These are phyloP conservation scores for Leptinotarsa tumamoca DNA, from an alignment of 2,888 invertebrate genomes.

Conservation along the genomic window DNA sequence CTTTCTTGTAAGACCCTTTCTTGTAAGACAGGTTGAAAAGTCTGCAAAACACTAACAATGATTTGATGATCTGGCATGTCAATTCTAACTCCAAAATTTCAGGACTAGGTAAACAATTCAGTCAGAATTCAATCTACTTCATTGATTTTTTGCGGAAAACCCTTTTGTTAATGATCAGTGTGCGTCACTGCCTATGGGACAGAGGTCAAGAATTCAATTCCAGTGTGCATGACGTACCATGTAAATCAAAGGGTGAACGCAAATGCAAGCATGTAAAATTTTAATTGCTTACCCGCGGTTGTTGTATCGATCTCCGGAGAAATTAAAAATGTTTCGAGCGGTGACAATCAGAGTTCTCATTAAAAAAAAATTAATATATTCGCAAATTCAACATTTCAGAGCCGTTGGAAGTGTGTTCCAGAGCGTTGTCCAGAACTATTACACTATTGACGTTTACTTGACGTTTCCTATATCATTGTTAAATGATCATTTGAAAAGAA, in stretches of 20 bases:
- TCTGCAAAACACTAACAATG: too few relatives aligned
- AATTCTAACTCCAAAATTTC: background rate
- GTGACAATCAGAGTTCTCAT: slow-evolving; percentile 4
- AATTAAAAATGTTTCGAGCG: slow-evolving; percentile 17
- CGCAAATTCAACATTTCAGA: background rate
- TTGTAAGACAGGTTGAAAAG: too few relatives aligned
- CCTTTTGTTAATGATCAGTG: background rate
- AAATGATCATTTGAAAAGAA: too few relatives aligned
- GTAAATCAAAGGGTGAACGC: slow-evolving; percentile 24
- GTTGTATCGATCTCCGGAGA: slow-evolving; percentile 19
- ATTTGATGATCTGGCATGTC: too few relatives aligned
- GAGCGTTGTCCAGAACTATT: too few relatives aligned
- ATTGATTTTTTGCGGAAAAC: background rate
- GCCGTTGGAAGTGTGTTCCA: background rate
- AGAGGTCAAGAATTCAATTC: slow-evolving; percentile 24
- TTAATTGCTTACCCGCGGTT: slow-evolving; percentile 16
- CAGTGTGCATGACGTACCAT: slow-evolving; percentile 6
- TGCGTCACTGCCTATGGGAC: background rate
- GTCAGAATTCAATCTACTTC: too few relatives aligned
- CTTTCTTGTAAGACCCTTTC: too few relatives aligned
- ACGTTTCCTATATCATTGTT: too few relatives aligned
- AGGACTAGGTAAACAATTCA: background rate
- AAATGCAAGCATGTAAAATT: slow-evolving; percentile 25
- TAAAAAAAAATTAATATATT: slow-evolving; percentile 17
- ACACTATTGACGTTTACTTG: too few relatives aligned